Base-by-base conservation (phyloP, 2,113 vertebrate species). In the Ahaetulla prasina region DNA sequence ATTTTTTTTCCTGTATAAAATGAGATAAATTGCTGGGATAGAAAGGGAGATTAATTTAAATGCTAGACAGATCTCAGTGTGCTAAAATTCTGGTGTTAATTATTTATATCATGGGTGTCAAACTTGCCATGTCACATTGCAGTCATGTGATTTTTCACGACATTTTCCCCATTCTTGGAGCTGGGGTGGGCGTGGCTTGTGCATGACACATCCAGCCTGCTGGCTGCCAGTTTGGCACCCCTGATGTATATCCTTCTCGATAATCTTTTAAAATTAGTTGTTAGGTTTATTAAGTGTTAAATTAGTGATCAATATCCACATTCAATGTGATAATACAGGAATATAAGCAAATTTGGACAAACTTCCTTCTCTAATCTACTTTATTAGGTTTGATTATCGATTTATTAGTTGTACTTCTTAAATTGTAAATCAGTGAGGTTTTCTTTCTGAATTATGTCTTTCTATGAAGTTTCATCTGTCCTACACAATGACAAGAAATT, bases 401-500 rank as follows among this genome's bases (percentile, higher is more conserved):
- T 35, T 8, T 89, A 80, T 85, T 27, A 68, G 6, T 90, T 6
- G 0, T 16, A 60, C 90, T 45, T 57, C 63, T 8, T 92, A 90
- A 86, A 85, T 35, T 89, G 92, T 89, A 45, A 85, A 85, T 88
- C 47, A 89, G 2, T 25, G 2, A 60, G 6, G 45, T 50, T 52
- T 88, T 20, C 57, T 86, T 0, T 4, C 93, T 93, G 68, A 1
- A 11, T 80, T 94, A 95, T 85, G 23, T 89, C 16, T 90, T 86
- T 92, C 90, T 85, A 89, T 86, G 45, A 39, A 50, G 88, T 55
- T 60, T 89, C 88, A 20, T 90, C 8, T 8, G 92, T 0, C 25
- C 16, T 16, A 91, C 49, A 89, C 2, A 43, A 45, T 86, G 85
- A 93, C 35, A 93, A 94, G 84, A 91, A 89, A 4, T 92, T 85